Evolutionary conservation across 2,797 vertebrate genomes (phyloP).

Genomic region (Cichlasoma orientale): DNA sequence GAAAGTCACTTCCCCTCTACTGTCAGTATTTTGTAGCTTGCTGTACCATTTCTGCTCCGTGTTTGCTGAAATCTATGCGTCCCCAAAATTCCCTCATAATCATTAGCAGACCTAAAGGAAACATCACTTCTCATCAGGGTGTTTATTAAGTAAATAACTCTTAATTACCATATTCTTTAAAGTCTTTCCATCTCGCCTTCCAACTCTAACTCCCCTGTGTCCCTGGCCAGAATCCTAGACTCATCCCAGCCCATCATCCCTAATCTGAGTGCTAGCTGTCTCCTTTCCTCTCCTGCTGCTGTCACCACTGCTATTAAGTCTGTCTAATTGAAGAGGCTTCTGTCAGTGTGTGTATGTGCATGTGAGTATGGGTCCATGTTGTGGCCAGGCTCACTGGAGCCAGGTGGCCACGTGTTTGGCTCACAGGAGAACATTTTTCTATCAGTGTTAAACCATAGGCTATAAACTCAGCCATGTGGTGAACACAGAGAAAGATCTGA

Average conservation of each 20-base stretch:
- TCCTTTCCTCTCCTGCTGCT: slow-evolving; percentile 55
- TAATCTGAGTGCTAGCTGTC: slow-evolving; percentile 48
- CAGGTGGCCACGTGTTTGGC: slow-evolving; percentile 72
- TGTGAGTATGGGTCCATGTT: slow-evolving; percentile 29
- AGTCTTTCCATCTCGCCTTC: slow-evolving; percentile 43
- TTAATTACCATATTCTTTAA: slow-evolving; percentile 50
- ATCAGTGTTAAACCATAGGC: slow-evolving; percentile 54
- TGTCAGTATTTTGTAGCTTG: slow-evolving; percentile 26
- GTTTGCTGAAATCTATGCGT: neutral
- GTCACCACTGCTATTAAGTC: slow-evolving; percentile 67
- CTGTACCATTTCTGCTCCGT: neutral
- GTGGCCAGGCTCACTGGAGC: slow-evolving; percentile 68
- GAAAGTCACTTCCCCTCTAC: slow-evolving; percentile 21
- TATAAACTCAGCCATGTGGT: slow-evolving; percentile 61
- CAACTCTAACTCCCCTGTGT: slow-evolving; percentile 17
- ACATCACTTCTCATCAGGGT: slow-evolving; percentile 47
- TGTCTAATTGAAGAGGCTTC: slow-evolving; percentile 66
- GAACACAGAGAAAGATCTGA: slow-evolving; percentile 33
- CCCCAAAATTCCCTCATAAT: slow-evolving; percentile 34
- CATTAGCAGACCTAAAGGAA: slow-evolving; percentile 45
- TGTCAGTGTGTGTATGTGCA: slow-evolving; percentile 48
- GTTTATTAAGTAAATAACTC: slow-evolving; percentile 62
- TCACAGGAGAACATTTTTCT: slow-evolving; percentile 54
- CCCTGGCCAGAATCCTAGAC: slow-evolving; percentile 59
- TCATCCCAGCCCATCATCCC: slow-evolving; percentile 50